A percentile compares a stretch with the other conserved stretches of the same genome.
Conservation (phyloP, 2,797 vertebrate species). For the Aratinga solstitialis region DNA sequence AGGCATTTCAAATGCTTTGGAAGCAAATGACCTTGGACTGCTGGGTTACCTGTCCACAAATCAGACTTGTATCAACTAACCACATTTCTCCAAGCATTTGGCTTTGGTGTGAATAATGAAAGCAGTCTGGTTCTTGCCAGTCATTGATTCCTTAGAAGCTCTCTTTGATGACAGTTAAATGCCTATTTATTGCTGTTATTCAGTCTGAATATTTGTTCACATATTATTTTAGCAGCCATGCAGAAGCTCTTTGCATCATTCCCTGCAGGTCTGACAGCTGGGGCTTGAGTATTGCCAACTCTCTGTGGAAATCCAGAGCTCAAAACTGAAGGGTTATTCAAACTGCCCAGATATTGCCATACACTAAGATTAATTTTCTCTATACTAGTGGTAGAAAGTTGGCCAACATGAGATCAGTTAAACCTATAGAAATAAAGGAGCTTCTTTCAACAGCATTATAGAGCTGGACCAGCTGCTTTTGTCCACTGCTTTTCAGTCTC, state of each 20-base stretch:
- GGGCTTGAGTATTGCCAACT: background rate
- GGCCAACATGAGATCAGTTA: background rate
- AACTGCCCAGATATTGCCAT: background rate
- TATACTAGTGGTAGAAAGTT: background rate
- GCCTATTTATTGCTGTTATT: background rate
- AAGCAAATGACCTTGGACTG: background rate
- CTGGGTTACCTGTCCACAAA: background rate
- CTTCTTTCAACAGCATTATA: background rate
- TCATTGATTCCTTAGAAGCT: background rate
- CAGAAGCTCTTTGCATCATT: background rate
- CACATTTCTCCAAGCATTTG: background rate
- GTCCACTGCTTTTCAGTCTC: background rate
- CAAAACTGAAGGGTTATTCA: background rate
- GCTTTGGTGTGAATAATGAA: background rate
- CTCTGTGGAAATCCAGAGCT: background rate
- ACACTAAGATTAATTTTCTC: background rate
- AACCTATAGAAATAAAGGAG: background rate
- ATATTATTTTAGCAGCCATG: background rate
- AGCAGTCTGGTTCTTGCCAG: background rate
- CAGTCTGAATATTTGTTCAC: background rate
- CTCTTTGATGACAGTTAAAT: background rate
- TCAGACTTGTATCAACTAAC: background rate
- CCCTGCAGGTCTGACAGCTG: background rate
- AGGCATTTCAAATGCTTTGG: background rate
- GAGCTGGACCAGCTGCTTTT: background rate